Evolutionary conservation across 2,113 vertebrate species (phyloP).

Genomic region (Chauna torquata): DNA sequence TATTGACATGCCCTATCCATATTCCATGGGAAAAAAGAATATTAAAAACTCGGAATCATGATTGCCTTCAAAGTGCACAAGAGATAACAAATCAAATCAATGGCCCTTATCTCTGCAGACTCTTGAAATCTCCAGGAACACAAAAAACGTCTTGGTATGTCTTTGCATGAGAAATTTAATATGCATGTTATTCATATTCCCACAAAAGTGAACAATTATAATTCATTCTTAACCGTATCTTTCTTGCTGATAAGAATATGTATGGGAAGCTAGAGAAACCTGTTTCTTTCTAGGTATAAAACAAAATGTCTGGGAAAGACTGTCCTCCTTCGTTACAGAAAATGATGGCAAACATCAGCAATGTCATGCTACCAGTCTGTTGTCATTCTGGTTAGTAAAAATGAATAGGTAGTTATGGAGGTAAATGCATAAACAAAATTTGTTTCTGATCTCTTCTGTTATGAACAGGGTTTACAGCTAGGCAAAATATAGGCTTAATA

Average conservation of each 20-base stretch:
- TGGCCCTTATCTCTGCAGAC: neutral
- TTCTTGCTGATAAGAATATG: neutral
- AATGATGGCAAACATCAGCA: neutral
- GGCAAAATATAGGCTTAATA: neutral
- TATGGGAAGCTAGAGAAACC: neutral
- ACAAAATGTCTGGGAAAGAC: neutral
- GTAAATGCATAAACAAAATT: neutral
- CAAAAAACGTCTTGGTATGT: neutral
- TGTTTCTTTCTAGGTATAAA: neutral
- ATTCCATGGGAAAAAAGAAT: neutral
- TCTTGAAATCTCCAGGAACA: neutral
- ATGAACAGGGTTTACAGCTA: neutral
- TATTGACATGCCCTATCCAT: neutral
- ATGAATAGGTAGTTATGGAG: neutral
- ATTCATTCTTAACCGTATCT: neutral
- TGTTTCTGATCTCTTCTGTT: neutral
- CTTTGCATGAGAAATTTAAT: neutral
- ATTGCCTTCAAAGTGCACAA: neutral
- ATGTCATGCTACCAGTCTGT: neutral
- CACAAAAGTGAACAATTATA: neutral
- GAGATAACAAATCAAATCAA: constrained; percentile 20
- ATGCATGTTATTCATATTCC: neutral
- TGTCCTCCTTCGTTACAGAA: neutral
- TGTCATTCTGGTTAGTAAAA: neutral
- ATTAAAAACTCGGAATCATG: neutral